A percentile compares a stretch with the other conserved stretches of the same genome.
phyloP scores from a whole-genome alignment of 2,888 invertebrate genomes.

The Thera obeliscata region DNA sequence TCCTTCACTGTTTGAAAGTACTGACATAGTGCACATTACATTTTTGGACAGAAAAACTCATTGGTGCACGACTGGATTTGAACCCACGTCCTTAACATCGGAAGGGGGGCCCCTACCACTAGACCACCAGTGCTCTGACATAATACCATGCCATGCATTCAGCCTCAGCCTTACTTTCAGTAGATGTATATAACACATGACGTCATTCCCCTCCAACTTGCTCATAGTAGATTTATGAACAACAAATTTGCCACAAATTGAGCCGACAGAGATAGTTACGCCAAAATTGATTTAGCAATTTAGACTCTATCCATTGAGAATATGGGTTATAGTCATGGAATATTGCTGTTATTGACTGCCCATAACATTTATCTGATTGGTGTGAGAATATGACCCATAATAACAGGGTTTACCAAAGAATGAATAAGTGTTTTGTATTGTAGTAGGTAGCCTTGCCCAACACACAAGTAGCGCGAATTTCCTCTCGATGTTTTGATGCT shows the following conservation, averaged over 20 bases:
- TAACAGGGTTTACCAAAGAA: constrained; percentile 1
- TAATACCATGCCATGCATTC: constrained; percentile 11
- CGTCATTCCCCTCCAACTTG: constrained; percentile 34
- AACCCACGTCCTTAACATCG: no score
- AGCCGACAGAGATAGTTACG: constrained; percentile 14
- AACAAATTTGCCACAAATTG: constrained; percentile 32
- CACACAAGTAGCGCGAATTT: no score
- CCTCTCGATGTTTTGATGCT: no score
- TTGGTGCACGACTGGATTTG: no score
- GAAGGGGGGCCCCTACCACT: no score
- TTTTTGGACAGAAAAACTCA: no score
- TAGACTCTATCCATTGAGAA: constrained; percentile 12
- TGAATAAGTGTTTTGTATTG: constrained; percentile 2
- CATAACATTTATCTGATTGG: constrained; percentile 14
- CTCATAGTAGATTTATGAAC: constrained; percentile 33
- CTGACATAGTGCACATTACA: no score
- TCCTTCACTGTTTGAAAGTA: no score
- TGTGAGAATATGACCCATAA: constrained; percentile 16
- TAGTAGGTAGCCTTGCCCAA: neutral
- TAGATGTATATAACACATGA: constrained; percentile 38
- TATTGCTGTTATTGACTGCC: constrained; percentile 10
- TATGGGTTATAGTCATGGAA: constrained; percentile 14
- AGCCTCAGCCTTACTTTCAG: constrained; percentile 29
- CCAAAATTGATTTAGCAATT: constrained; percentile 13
- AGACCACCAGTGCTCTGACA: neutral